A percentile compares a stretch with the other conserved stretches of the same genome.
Evolutionary conservation across 2,888 invertebrate genomes (phyloP).

Genomic region (Parapristionchus giblindavisi): DNA sequence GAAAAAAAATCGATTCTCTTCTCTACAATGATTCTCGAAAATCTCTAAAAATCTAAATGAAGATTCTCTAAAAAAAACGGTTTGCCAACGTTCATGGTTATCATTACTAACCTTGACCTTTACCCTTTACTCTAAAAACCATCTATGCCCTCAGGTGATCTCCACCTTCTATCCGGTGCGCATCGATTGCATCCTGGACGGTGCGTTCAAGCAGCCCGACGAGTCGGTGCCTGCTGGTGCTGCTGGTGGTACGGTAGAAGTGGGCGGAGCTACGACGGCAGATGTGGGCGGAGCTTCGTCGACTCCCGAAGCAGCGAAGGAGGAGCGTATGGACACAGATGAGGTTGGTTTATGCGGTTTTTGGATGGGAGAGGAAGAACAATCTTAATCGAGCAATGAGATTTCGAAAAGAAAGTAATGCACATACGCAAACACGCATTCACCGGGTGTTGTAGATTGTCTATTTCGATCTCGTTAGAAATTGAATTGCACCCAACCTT

Average conservation of each 20-base stretch:
- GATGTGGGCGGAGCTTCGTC: neutral
- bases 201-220: neutral
- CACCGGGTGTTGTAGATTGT: too few species aligned
- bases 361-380: neutral
- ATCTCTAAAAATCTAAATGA: too few species aligned
- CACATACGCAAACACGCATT: too few species aligned
- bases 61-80: neutral
- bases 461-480: too few species aligned
- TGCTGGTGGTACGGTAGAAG: neutral
- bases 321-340: neutral
- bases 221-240: neutral
- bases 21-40: neutral
- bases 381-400: too few species aligned
- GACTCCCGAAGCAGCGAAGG: neutral
- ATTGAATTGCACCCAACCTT: too few species aligned
- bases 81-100: neutral
- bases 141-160: neutral
- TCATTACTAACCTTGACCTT: neutral
- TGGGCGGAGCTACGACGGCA: neutral
- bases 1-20: neutral
- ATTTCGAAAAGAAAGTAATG: too few species aligned
- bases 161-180: conserved; percentile 12
- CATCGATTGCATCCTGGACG: conserved; percentile 3
- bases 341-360: neutral
- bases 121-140: neutral